A percentile compares a stretch with the other conserved stretches of the same genome.
Evolutionary conservation across 2,888 invertebrate genomes (phyloP).

Genomic region (Stramonita haemastoma): DNA sequence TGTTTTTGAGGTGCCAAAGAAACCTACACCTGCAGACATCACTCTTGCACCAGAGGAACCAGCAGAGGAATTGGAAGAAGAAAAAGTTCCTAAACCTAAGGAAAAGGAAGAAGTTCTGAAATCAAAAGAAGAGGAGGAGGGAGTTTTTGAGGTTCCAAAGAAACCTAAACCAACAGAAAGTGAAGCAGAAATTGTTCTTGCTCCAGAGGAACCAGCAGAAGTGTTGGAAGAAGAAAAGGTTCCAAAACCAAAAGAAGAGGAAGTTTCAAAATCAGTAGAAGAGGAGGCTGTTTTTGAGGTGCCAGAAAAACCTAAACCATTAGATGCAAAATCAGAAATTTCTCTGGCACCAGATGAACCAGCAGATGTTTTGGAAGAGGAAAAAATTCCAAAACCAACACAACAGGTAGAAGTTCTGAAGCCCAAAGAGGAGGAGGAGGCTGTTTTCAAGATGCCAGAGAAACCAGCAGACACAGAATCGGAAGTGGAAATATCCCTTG

Average conservation of each 20-base stretch:
- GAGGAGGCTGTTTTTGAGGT: not conserved
- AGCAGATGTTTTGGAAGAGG: slow-evolving; percentile 79
- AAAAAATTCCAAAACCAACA: slow-evolving; percentile 75
- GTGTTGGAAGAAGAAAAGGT: slow-evolving; percentile 77
- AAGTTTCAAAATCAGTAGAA: slow-evolving; percentile 17
- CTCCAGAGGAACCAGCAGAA: slow-evolving; percentile 73
- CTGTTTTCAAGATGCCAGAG: slow-evolving; percentile 44
- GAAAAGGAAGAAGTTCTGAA: slow-evolving; percentile 79
- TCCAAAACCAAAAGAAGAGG: slow-evolving; percentile 45
- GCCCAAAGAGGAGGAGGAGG: slow-evolving; percentile 52
- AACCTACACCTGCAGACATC: slow-evolving; percentile 31
- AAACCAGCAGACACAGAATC: not conserved
- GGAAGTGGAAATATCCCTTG: not conserved
- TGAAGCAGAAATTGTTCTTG: slow-evolving; percentile 29
- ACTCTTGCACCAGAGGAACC: slow-evolving; percentile 36
- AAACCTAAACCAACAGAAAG: slow-evolving; percentile 5
- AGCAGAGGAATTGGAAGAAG: slow-evolving; percentile 79
- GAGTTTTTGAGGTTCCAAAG: not conserved
- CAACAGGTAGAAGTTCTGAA: slow-evolving; percentile 79
- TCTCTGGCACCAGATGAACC: slow-evolving; percentile 37
- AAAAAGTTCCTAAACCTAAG: slow-evolving; percentile 75
- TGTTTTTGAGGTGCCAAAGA: not conserved
- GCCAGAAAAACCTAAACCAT: slow-evolving; percentile 9
- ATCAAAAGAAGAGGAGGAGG: not conserved
- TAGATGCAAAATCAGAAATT: slow-evolving; percentile 12